Conservation (phyloP, 2,797 vertebrate species). For the Hypotaenidia okinawae region DNA sequence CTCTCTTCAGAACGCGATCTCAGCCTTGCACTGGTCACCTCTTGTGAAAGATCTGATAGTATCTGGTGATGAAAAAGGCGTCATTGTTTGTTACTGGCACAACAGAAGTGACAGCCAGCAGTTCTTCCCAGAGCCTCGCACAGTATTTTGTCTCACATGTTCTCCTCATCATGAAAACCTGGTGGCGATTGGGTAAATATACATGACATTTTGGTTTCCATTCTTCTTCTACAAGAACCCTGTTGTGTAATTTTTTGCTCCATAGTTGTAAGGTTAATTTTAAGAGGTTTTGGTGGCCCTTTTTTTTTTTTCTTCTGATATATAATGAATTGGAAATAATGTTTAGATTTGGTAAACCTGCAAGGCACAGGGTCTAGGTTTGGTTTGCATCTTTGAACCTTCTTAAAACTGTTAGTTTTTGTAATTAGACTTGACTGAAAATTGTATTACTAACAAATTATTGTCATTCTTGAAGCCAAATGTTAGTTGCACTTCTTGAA, state of each 20-base stretch:
- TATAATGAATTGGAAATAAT: background rate
- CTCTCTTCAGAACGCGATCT: conserved; percentile 81
- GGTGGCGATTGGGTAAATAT: conserved; percentile 89
- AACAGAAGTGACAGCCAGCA: conserved; percentile 88
- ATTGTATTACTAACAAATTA: background rate
- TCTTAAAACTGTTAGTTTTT: background rate
- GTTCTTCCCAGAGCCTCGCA: conserved; percentile 92
- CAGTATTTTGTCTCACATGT: conserved; percentile 91
- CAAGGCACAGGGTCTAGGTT: background rate
- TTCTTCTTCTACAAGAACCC: background rate
- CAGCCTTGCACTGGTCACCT: conserved; percentile 92
- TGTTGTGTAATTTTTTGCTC: background rate
- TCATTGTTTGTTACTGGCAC: conserved; percentile 90
- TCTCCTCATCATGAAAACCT: conserved; percentile 90
- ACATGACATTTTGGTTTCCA: background rate
- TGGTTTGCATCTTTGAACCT: background rate
- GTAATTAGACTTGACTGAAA: background rate
- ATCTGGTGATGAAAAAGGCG: conserved; percentile 93
- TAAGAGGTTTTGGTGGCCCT: background rate
- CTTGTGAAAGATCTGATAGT: conserved; percentile 90
- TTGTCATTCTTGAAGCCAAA: background rate
- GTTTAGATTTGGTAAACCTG: background rate
- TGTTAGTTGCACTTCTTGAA: background rate
- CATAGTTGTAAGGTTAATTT: background rate
- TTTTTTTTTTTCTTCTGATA: background rate